Conservation (phyloP, 35 echinoderm and acorn worm species). For the Strongylocentrotus purpuratus region DNA sequence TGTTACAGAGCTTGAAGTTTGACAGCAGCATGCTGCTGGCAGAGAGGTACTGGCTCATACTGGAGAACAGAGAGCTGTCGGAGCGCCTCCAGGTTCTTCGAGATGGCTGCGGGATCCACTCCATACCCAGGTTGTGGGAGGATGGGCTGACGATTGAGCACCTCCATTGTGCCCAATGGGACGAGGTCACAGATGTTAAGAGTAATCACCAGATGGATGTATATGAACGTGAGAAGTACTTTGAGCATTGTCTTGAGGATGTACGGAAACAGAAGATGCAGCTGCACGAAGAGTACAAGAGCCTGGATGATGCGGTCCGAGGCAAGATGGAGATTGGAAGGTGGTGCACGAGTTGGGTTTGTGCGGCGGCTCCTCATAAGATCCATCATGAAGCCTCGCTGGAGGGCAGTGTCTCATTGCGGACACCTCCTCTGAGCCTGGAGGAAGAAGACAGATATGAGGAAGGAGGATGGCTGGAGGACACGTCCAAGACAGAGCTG, state of each 20-base stretch:
- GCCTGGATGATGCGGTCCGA: neutral
- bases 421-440: neutral
- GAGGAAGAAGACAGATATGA: neutral
- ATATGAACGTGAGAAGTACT: neutral
- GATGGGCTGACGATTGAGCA: neutral
- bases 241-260: neutral
- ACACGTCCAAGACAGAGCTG: neutral
- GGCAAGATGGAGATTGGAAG: neutral
- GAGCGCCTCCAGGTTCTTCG: neutral
- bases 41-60: neutral
- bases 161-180: neutral
- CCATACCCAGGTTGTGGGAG: neutral
- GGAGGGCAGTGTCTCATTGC: neutral
- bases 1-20: neutral
- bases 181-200: neutral
- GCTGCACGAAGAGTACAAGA: neutral
- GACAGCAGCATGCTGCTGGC: neutral
- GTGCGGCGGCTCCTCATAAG: neutral
- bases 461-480: neutral
- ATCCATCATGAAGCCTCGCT: neutral
- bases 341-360: neutral
- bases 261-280: neutral
- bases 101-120: neutral
- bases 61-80: neutral
- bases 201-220: too few relatives aligned